Evolutionary conservation across 2,888 invertebrate species (phyloP).

Genomic region (Lasius fuliginosus): DNA sequence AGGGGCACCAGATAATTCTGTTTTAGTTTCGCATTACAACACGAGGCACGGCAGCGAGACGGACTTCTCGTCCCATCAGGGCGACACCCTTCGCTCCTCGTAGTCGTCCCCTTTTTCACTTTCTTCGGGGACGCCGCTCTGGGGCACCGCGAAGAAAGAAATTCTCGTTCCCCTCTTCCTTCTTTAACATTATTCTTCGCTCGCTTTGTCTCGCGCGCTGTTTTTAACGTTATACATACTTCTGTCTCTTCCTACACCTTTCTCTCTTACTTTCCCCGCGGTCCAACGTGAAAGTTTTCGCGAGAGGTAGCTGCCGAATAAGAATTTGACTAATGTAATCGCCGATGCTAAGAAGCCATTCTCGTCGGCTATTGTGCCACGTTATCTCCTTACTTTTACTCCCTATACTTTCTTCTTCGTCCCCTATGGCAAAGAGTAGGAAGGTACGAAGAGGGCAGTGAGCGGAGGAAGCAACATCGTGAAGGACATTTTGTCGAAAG

Average conservation of each 20-base stretch:
- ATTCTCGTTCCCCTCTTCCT: constrained; percentile 61
- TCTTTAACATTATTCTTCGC: constrained; percentile 60
- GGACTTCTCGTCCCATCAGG: constrained; percentile 57
- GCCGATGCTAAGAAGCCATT: constrained; percentile 84
- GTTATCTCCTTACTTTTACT: constrained; percentile 75
- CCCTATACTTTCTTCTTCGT: constrained; percentile 33
- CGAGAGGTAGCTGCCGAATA: constrained; percentile 68
- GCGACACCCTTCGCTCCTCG: constrained; percentile 24
- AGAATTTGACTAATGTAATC: constrained; percentile 84
- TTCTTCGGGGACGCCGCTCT: constrained; percentile 40
- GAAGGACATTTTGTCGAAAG: constrained; percentile 48
- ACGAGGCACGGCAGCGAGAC: constrained; percentile 76
- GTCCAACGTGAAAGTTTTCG: constrained; percentile 42
- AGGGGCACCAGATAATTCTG: constrained; percentile 83
- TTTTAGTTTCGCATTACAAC: constrained; percentile 85
- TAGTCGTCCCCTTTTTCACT: constrained; percentile 44
- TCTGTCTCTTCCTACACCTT: constrained; percentile 2
- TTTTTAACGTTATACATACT: constrained; percentile 14
- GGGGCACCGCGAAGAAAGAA: constrained; percentile 50
- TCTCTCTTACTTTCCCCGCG: constrained; percentile 56
- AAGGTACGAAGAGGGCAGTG: background rate
- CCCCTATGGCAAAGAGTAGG: constrained; percentile 28
- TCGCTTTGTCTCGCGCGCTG: constrained; percentile 18
- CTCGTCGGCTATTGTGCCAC: constrained; percentile 76
- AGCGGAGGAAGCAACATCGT: background rate